A percentile compares a stretch with the other conserved stretches of the same genome.
These are phyloP conservation scores for Cyprinus carpio DNA, from an alignment of 2,113 vertebrate genomes.

Conservation along the genomic window DNA sequence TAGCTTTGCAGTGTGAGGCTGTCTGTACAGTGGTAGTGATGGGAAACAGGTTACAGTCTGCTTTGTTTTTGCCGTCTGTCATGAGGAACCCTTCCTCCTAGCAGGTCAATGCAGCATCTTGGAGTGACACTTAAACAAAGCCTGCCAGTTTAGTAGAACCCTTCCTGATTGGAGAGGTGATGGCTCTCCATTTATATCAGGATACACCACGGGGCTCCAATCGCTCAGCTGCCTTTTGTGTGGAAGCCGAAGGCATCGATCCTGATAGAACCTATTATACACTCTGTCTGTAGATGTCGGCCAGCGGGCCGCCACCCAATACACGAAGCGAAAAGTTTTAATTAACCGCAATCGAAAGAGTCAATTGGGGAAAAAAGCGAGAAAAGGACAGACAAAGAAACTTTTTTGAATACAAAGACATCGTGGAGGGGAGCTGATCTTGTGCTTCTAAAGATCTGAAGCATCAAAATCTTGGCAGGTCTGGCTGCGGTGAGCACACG, in stretches of 20 bases:
- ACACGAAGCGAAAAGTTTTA: slow-evolving; percentile 39
- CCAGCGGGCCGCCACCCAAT: slow-evolving; percentile 14
- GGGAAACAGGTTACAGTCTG: slow-evolving; percentile 18
- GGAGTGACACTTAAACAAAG: slow-evolving; percentile 54
- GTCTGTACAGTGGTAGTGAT: slow-evolving; percentile 14
- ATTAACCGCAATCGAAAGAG: slow-evolving; percentile 35
- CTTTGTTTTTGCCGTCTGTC: slow-evolving; percentile 39
- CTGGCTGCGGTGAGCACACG: slow-evolving; percentile 26
- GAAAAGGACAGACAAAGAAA: not conserved
- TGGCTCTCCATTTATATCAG: slow-evolving; percentile 49
- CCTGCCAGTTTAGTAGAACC: slow-evolving; percentile 48
- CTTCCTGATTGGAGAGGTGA: slow-evolving; percentile 42
- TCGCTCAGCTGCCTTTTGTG: slow-evolving; percentile 53
- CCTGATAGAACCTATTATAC: slow-evolving; percentile 41
- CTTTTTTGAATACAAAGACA: slow-evolving; percentile 11
- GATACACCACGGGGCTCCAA: slow-evolving; percentile 42
- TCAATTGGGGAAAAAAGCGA: not conserved
- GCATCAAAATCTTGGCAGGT: not conserved
- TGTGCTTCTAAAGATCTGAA: slow-evolving; percentile 28
- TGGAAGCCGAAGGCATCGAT: slow-evolving; percentile 41
- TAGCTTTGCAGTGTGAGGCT: not conserved
- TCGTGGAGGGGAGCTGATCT: not conserved
- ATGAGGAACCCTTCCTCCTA: slow-evolving; percentile 31
- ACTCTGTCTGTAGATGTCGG: slow-evolving; percentile 28
- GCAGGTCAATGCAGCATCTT: slow-evolving; percentile 48